Conservation (phyloP, 1,140 invertebrate species). For the Drosophila kepulauana region DNA sequence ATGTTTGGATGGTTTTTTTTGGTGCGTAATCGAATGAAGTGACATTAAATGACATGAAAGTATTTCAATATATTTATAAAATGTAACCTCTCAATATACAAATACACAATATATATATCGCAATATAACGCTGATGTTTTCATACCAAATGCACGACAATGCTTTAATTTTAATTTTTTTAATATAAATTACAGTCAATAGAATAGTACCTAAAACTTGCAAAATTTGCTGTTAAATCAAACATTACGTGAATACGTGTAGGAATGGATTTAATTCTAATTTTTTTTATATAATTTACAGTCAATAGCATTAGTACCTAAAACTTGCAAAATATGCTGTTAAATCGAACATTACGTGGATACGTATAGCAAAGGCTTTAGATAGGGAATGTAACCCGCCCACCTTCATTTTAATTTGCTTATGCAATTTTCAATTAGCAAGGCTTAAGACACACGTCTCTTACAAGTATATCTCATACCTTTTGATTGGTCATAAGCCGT, state of each 20-base stretch:
- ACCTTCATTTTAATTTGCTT: slow-evolving; percentile 28
- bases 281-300: slow-evolving; percentile 19
- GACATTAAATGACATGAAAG: slow-evolving; percentile 44
- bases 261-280: slow-evolving; percentile 34
- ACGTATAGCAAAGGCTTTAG: slow-evolving; percentile 15
- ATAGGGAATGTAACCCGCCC: not conserved
- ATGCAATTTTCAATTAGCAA: slow-evolving; percentile 70
- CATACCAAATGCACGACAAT: slow-evolving; percentile 40
- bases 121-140: slow-evolving; percentile 53
- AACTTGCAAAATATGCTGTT: slow-evolving; percentile 51
- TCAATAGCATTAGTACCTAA: slow-evolving; percentile 37
- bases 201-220: slow-evolving; percentile 48
- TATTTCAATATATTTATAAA: slow-evolving; percentile 57
- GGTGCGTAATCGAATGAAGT: slow-evolving; percentile 37
- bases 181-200: slow-evolving; percentile 19
- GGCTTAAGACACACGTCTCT: slow-evolving; percentile 62
- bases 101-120: slow-evolving; percentile 34
- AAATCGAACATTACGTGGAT: slow-evolving; percentile 45
- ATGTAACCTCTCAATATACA: slow-evolving; percentile 50
- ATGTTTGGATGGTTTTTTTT: slow-evolving; percentile 36
- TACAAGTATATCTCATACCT: slow-evolving; percentile 28
- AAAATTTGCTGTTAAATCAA: slow-evolving; percentile 42
- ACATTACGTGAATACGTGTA: slow-evolving; percentile 38
- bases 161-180: slow-evolving; percentile 47
- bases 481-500: slow-evolving; percentile 48